Evolutionary conservation across 2,888 invertebrate genomes (phyloP).

Genomic region (Chrysodeixis includens): DNA sequence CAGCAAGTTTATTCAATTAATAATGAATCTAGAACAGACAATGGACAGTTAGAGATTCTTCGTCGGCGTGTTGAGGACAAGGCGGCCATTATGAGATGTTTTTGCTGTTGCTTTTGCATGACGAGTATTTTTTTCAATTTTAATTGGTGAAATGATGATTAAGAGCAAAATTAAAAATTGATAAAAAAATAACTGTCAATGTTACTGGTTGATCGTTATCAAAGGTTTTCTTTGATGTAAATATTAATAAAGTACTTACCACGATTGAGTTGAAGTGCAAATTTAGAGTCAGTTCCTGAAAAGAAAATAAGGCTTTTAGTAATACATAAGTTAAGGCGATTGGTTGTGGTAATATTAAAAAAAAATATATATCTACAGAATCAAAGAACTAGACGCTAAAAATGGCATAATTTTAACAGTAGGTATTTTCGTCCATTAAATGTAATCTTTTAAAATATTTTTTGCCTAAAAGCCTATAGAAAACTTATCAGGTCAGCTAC

Average conservation of each 20-base stretch:
- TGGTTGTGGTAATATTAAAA: neutral
- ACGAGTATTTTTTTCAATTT: neutral
- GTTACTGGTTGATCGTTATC: no score
- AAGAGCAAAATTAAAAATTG: neutral
- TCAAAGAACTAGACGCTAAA: no score
- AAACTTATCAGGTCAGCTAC: neutral
- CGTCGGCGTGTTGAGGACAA: constrained; percentile 11
- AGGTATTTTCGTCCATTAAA: no score
- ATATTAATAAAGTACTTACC: neutral
- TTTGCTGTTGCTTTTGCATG: neutral
- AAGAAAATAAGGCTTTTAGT: neutral
- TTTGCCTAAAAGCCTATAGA: no score
- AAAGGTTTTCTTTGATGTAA: neutral
- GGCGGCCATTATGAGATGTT: constrained; percentile 2
- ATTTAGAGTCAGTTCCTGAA: neutral
- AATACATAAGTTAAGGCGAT: no score
- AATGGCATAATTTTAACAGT: no score
- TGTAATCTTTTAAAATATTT: no score
- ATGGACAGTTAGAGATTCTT: constrained; percentile 25
- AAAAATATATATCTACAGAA: neutral
- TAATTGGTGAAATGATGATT: neutral
- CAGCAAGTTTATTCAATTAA: constrained; percentile 6
- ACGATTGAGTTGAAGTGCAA: neutral
- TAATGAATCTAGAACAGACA: constrained; percentile 32
- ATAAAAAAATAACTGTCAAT: no score